These are phyloP conservation scores for Nemotelus nigrinus DNA, from an alignment of 2,888 invertebrate species.

Conservation along the genomic window DNA sequence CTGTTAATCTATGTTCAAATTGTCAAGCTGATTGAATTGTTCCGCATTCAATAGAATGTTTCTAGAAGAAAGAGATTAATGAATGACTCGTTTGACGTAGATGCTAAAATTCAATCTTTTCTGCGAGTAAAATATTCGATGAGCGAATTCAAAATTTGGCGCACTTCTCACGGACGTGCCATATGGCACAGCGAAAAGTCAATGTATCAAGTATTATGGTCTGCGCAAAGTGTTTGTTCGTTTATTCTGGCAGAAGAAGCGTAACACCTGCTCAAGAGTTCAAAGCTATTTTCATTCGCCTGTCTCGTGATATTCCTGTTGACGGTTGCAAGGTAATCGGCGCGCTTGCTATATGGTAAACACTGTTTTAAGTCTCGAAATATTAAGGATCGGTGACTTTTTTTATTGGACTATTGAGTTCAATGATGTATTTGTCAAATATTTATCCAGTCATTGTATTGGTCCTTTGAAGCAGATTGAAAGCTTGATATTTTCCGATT, in stretches of 20 bases:
- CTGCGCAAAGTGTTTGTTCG: conserved; percentile 17
- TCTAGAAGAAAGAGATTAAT: background rate
- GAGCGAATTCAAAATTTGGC: conserved; percentile 34
- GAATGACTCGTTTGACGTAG: conserved; percentile 1
- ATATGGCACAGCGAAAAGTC: conserved; percentile 8
- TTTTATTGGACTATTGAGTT: too few relatives aligned
- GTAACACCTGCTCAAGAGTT: conserved; percentile 47
- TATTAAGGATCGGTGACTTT: too few relatives aligned
- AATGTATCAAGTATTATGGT: conserved; percentile 18
- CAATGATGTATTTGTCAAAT: too few relatives aligned
- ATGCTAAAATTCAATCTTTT: background rate
- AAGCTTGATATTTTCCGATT: too few relatives aligned
- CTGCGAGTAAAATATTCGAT: background rate
- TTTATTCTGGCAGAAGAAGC: conserved; percentile 43
- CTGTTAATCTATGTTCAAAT: too few relatives aligned
- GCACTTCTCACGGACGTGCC: conserved; percentile 19
- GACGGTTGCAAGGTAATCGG: background rate
- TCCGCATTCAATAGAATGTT: conserved; percentile 6
- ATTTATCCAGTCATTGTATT: too few relatives aligned
- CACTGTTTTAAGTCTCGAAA: background rate
- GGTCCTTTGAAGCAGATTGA: too few relatives aligned
- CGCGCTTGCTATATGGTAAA: background rate
- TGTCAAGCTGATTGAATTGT: too few relatives aligned
- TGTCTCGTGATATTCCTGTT: conserved; percentile 21
- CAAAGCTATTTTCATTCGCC: conserved; percentile 44